A percentile compares a stretch with the other conserved stretches of the same genome.
Evolutionary conservation across 2,113 vertebrate species (phyloP).

Genomic region (Struthidea cinerea): DNA sequence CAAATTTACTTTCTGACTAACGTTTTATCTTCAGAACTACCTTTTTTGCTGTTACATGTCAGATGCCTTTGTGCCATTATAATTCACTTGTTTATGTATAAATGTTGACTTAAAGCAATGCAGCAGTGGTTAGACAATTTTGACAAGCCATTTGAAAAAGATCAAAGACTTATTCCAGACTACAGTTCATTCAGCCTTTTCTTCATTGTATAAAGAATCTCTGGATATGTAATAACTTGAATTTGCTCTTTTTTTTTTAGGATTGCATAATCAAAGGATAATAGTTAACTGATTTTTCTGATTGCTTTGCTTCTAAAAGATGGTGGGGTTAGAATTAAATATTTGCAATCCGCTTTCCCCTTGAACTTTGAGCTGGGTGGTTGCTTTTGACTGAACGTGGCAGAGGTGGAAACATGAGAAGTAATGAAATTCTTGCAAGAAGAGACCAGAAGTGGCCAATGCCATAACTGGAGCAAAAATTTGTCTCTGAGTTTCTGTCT

Average conservation of each 20-base stretch:
- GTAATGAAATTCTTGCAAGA: background rate
- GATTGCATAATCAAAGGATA: background rate
- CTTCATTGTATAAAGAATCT: background rate
- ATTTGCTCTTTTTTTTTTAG: background rate
- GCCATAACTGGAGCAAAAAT: background rate
- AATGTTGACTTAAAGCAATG: background rate
- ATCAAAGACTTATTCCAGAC: background rate
- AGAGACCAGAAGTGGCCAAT: background rate
- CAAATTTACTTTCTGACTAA: constrained; percentile 8
- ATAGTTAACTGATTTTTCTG: background rate
- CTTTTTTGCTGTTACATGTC: constrained; percentile 19
- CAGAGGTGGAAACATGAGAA: background rate
- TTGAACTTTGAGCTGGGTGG: background rate
- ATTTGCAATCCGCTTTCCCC: background rate
- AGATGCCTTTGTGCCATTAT: background rate
- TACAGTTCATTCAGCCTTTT: background rate
- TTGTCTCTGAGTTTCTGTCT: background rate
- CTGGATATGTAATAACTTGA: background rate
- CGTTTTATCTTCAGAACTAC: constrained; percentile 15
- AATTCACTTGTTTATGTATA: constrained; percentile 34
- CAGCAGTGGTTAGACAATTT: background rate
- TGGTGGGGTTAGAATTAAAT: background rate
- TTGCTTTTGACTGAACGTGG: background rate
- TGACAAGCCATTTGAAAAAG: constrained; percentile 11
- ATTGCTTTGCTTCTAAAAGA: background rate